Evolutionary conservation across 2,797 vertebrate genomes (phyloP).

Genomic region (Enteromius afrohamiltoni): DNA sequence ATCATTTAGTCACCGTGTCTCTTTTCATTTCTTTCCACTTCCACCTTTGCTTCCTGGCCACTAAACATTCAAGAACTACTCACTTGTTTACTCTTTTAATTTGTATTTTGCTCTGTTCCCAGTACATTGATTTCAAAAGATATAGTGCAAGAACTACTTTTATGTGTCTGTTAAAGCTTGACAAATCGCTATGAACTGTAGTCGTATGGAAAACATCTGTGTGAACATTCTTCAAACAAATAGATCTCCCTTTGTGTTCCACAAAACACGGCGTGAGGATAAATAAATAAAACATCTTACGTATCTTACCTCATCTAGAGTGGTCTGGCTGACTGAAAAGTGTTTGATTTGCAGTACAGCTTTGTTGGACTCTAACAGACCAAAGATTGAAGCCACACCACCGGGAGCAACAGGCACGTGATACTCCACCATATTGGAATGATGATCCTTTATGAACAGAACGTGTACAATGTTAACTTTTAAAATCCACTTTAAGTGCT

Average conservation of each 20-base stretch:
- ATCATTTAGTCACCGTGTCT: constrained; percentile 67
- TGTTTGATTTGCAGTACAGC: constrained; percentile 88
- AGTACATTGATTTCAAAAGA: background rate
- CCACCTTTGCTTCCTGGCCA: background rate
- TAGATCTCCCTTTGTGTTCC: background rate
- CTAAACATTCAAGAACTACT: background rate
- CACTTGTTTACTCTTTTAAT: background rate
- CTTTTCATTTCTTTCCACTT: constrained; percentile 49
- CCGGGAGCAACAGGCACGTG: constrained; percentile 90
- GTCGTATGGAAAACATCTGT: background rate
- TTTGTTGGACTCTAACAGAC: constrained; percentile 91
- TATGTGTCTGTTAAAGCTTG: constrained; percentile 1
- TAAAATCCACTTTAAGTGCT: background rate
- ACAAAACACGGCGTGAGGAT: background rate
- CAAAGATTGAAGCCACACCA: constrained; percentile 94
- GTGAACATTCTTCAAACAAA: background rate
- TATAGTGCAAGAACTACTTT: background rate
- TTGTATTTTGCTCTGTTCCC: constrained; percentile 2
- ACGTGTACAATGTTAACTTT: background rate
- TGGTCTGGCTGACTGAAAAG: constrained; percentile 97
- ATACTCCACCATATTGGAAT: constrained; percentile 91
- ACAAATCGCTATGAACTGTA: background rate
- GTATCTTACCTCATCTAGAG: constrained; percentile 93
- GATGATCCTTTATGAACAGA: constrained; percentile 81
- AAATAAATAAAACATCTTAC: constrained; percentile 7